A percentile compares a stretch with the other conserved stretches of the same genome.
Conservation (phyloP, 2,888 invertebrate species). For the Drosophila meridionalis region DNA sequence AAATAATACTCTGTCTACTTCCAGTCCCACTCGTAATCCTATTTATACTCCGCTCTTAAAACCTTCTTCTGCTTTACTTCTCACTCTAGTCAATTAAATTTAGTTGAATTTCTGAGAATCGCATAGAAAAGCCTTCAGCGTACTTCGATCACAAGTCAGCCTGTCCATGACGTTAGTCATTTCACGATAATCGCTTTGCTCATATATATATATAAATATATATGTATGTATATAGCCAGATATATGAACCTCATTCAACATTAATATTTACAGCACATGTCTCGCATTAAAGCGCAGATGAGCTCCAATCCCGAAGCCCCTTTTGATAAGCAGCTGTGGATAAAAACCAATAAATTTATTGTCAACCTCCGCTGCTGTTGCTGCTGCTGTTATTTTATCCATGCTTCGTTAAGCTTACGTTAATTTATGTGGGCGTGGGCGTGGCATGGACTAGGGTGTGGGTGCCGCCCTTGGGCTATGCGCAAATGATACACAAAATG, state of each 20-base stretch:
- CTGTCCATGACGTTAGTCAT: neutral
- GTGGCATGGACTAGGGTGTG: conserved; percentile 58
- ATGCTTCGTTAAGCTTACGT: conserved; percentile 71
- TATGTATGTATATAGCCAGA: neutral
- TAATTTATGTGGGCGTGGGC: conserved; percentile 73
- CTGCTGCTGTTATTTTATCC: conserved; percentile 28
- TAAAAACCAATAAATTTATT: conserved; percentile 76
- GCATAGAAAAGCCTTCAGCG: neutral
- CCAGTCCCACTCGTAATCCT: neutral
- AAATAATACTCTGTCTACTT: neutral
- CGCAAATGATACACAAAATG: conserved; percentile 61
- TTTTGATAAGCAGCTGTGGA: conserved; percentile 67
- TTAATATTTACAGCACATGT: conserved; percentile 43
- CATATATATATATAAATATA: no score
- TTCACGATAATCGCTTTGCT: neutral
- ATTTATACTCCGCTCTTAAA: neutral
- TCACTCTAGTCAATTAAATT: neutral
- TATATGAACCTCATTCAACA: conserved; percentile 56
- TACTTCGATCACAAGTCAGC: neutral
- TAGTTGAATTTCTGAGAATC: neutral
- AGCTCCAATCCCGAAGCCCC: conserved; percentile 27
- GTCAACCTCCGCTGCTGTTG: conserved; percentile 42
- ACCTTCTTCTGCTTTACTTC: neutral
- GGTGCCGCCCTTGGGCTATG: conserved; percentile 27
- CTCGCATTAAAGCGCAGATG: conserved; percentile 27